Evolutionary conservation across 2,888 invertebrate species (phyloP).

Genomic region (Tenthredo mesomela): DNA sequence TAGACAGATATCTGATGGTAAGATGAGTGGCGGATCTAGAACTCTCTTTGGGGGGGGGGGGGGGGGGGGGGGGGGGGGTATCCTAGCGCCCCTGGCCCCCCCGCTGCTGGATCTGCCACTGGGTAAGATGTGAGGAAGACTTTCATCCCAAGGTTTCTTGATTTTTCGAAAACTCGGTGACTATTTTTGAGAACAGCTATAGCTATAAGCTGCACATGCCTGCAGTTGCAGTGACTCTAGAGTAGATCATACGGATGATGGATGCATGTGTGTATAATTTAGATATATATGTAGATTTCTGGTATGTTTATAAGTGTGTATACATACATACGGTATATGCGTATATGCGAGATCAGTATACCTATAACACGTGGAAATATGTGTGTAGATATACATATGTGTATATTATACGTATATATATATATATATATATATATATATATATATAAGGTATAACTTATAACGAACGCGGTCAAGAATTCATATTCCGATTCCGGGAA

Average conservation of each 20-base stretch:
- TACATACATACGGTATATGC: neutral
- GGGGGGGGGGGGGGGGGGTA: too few relatives aligned
- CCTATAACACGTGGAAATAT: neutral
- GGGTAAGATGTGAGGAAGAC: neutral
- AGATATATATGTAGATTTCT: neutral
- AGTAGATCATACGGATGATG: constrained; percentile 10
- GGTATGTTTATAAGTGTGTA: neutral
- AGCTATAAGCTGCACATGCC: neutral
- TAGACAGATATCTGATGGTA: neutral
- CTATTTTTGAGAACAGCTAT: constrained; percentile 3
- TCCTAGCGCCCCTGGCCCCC: too few relatives aligned
- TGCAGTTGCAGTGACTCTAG: neutral
- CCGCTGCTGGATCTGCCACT: too few relatives aligned
- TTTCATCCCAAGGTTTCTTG: neutral
- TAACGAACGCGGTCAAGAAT: constrained; percentile 47
- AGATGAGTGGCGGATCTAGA: neutral
- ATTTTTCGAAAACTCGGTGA: neutral
- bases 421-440: neutral
- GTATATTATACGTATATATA: neutral
- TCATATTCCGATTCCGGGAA: constrained; percentile 51
- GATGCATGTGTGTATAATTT: neutral
- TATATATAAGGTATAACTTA: neutral
- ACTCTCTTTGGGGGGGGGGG: too few relatives aligned
- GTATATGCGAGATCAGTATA: neutral
- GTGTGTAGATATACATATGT: too few relatives aligned